phyloP scores from a whole-genome alignment of 2,888 invertebrate genomes.

The Portevinia maculata region DNA sequence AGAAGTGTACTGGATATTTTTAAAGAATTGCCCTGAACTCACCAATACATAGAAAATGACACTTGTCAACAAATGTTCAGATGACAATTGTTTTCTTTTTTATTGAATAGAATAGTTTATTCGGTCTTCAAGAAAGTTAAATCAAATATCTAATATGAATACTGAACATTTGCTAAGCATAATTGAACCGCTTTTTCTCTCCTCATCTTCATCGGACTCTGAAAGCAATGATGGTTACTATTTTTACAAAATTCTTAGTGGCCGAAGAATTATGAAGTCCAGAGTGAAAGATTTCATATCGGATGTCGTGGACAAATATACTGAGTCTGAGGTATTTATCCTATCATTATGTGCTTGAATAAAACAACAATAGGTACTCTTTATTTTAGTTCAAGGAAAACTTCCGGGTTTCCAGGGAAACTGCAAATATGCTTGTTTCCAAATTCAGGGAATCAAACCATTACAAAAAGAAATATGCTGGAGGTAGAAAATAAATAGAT shows the following conservation, averaged over 20 bases:
- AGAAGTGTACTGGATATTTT: background rate
- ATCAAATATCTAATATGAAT: background rate
- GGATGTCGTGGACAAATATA: no score
- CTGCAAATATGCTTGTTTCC: no score
- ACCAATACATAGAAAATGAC: background rate
- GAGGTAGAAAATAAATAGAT: no score
- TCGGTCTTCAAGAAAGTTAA: slow-evolving; percentile 1
- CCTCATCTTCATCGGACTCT: background rate
- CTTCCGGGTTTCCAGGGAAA: no score
- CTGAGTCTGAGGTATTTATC: no score
- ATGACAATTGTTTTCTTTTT: background rate
- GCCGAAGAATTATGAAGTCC: background rate
- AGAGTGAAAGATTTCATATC: background rate
- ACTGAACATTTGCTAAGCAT: background rate
- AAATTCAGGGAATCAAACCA: no score
- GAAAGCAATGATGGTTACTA: background rate
- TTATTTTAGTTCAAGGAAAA: no score
- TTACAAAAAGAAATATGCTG: no score
- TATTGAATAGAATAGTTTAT: no score
- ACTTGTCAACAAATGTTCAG: background rate
- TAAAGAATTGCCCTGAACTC: background rate
- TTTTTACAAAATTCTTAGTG: background rate
- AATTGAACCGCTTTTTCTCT: background rate
- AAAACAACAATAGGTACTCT: no score
- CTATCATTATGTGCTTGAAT: no score